Percentiles rank a stretch among this genome's conserved stretches.
Evolutionary conservation across 2,113 vertebrate species (phyloP).

Genomic region (Centropus bengalensis): DNA sequence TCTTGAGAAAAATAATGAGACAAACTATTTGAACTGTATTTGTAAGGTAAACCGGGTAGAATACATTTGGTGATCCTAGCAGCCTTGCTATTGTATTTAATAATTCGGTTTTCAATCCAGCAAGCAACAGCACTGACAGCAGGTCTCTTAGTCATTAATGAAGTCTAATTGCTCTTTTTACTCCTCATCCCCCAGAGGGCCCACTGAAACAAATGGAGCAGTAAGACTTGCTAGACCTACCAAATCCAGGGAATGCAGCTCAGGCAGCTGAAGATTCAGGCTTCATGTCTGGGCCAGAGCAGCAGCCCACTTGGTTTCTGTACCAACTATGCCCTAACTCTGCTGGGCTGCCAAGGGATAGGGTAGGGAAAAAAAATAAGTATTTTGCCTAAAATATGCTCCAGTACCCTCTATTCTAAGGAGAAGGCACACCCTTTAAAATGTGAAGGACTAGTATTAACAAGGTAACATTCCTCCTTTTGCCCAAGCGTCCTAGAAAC

Average conservation of each 20-base stretch:
- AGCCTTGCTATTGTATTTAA: conserved; percentile 5
- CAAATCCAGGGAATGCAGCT: neutral
- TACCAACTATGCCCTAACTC: neutral
- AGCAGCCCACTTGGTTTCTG: rapidly evolving
- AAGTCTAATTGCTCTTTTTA: neutral
- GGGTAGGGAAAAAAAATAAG: rapidly evolving
- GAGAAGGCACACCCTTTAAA: neutral
- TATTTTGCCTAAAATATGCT: neutral
- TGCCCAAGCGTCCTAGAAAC: neutral
- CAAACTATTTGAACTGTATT: conserved; percentile 22
- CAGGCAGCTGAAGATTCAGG: neutral
- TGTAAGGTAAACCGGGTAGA: conserved; percentile 2
- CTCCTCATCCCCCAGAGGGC: neutral
- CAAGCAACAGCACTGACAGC: neutral
- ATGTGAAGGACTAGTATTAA: neutral
- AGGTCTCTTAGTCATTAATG: neutral
- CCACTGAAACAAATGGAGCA: neutral
- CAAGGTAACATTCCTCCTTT: neutral
- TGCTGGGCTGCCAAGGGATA: rapidly evolving
- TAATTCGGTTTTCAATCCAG: conserved; percentile 8
- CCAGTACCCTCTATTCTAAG: neutral
- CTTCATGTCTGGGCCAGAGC: neutral
- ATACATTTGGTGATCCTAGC: neutral
- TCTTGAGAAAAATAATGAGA: neutral
- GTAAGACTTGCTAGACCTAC: neutral